These are phyloP conservation scores for Trachemys scripta DNA, from an alignment of 2,113 vertebrate species.

Conservation along the genomic window DNA sequence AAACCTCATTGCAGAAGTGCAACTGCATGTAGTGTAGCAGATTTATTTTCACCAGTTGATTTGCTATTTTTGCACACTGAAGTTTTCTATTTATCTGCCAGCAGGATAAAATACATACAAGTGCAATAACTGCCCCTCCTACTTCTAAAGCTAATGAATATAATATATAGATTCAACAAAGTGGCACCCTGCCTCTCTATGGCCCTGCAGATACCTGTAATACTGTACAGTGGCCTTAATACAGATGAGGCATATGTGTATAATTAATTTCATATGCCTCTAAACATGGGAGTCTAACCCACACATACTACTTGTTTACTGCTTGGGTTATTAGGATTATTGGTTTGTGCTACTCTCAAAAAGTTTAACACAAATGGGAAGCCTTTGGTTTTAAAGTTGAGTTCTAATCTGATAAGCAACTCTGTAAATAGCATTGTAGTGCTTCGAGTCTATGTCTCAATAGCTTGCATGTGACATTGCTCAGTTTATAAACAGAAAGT, in stretches of 20 bases:
- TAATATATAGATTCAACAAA: neutral
- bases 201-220: conserved; percentile 9
- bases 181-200: neutral
- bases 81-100: conserved; percentile 22
- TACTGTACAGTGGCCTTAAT: neutral
- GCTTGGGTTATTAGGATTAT: neutral
- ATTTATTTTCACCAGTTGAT: conserved; percentile 39
- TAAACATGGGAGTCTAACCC: neutral
- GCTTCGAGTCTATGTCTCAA: neutral
- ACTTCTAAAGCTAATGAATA: neutral
- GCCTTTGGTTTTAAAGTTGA: neutral
- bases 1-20: conserved; percentile 41
- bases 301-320: neutral
- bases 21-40: conserved; percentile 19
- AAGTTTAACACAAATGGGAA: neutral
- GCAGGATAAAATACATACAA: conserved; percentile 28
- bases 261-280: neutral
- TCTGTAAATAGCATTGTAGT: neutral
- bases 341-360: neutral
- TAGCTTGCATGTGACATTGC: neutral
- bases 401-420: neutral
- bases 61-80: conserved; percentile 23
- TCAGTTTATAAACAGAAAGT: neutral
- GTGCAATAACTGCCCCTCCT: conserved; percentile 4
- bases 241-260: neutral